A percentile compares a stretch with the other conserved stretches of the same genome.
Conservation (phyloP, 1,140 invertebrate species). For the Battus philenor region DNA sequence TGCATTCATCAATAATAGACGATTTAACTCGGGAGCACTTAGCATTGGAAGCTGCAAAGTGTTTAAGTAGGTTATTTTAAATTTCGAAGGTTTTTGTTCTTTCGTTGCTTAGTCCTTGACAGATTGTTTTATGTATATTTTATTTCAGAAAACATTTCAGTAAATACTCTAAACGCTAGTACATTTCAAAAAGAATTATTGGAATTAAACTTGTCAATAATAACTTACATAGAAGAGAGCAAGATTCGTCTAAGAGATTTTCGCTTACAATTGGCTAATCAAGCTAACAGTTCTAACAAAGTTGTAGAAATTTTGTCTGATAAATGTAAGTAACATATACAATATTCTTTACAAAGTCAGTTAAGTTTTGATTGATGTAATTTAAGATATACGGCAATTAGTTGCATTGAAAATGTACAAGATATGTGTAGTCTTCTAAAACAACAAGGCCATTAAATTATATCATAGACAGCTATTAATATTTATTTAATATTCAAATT, state of each 20-base stretch:
- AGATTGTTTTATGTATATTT: constrained; percentile 21
- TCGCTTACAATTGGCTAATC: constrained; percentile 46
- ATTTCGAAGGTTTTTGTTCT: constrained; percentile 41
- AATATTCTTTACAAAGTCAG: too few species aligned
- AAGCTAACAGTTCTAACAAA: constrained; percentile 51
- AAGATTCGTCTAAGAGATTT: constrained; percentile 47
- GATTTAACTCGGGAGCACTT: constrained; percentile 55
- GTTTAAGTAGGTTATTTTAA: constrained; percentile 66
- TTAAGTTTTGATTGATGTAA: neutral
- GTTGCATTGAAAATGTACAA: too few species aligned
- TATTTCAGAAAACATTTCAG: constrained; percentile 54
- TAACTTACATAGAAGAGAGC: constrained; percentile 66
- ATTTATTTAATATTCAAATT: too few species aligned
- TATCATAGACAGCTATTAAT: too few species aligned
- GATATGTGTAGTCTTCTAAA: too few species aligned
- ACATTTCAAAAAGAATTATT: constrained; percentile 52
- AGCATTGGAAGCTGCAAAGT: constrained; percentile 51
- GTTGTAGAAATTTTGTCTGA: constrained; percentile 56
- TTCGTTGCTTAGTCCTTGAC: constrained; percentile 45
- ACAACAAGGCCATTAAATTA: too few species aligned
- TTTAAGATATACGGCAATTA: neutral
- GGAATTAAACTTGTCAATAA: constrained; percentile 61
- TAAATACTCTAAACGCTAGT: constrained; percentile 39
- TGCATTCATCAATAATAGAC: constrained; percentile 63
- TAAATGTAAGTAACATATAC: constrained; percentile 44